Percentiles rank a stretch among this genome's conserved stretches.
These are phyloP conservation scores for Hymenopus coronatus DNA, from an alignment of 2,888 invertebrate species.

Conservation along the genomic window DNA sequence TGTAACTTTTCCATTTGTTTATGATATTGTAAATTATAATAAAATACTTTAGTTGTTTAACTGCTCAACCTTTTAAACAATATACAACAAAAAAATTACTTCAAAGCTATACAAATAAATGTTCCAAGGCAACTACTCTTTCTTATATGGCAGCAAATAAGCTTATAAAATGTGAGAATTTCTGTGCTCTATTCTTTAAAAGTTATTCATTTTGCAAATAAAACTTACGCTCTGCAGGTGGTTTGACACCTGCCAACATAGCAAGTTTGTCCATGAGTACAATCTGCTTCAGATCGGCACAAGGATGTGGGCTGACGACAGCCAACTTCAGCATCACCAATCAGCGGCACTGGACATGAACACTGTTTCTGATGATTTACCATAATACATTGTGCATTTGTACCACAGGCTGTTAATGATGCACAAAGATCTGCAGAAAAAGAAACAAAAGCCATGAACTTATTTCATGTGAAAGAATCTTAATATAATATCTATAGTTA, in stretches of 20 bases:
- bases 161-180: neutral
- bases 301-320: constrained; percentile 67
- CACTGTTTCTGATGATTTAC: constrained; percentile 72
- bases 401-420: constrained; percentile 76
- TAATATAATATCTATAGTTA: no score
- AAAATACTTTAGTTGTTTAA: no score
- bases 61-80: no score
- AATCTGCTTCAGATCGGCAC: constrained; percentile 66
- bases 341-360: constrained; percentile 65
- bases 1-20: neutral
- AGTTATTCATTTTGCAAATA: neutral
- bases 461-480: no score
- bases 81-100: no score
- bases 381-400: constrained; percentile 72
- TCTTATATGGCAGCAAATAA: no score
- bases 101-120: no score
- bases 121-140: no score
- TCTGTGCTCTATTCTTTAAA: neutral
- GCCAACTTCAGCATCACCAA: constrained; percentile 70
- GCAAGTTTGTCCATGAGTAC: constrained; percentile 69
- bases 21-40: no score
- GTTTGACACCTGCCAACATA: constrained; percentile 75
- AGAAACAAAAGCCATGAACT: neutral
- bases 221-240: constrained; percentile 67
- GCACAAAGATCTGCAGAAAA: constrained; percentile 61